Percentiles rank a stretch among this genome's conserved stretches.
Evolutionary conservation across 2,113 vertebrate species (phyloP).

Genomic region (Forbesichthys papilliferus): DNA sequence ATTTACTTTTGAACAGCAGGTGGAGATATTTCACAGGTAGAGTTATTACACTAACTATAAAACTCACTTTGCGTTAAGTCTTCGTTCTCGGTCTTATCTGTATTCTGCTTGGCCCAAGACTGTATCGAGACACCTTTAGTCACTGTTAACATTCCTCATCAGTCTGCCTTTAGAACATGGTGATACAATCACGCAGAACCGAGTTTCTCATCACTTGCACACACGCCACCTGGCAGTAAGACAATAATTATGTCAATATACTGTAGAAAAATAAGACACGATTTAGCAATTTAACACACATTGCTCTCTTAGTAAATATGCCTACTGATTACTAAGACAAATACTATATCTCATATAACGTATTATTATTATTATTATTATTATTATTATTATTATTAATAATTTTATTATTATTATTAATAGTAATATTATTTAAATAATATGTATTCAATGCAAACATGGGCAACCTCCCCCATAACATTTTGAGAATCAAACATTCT

Average conservation of each 20-base stretch:
- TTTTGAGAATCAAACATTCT: too few relatives aligned
- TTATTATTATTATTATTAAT: too few relatives aligned
- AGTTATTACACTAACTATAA: neutral
- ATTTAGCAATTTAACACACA: neutral
- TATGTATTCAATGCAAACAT: too few relatives aligned
- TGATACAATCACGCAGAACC: constrained; percentile 52
- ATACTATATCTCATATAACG: constrained; percentile 19
- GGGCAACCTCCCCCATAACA: too few relatives aligned
- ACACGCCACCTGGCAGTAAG: neutral
- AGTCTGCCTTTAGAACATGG: constrained; percentile 39
- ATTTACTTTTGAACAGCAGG: constrained; percentile 36
- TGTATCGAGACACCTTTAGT: constrained; percentile 63
- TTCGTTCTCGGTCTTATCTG: constrained; percentile 36
- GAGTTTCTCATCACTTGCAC: constrained; percentile 16
- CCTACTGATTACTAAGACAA: neutral
- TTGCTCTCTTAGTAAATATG: neutral
- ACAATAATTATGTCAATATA: neutral
- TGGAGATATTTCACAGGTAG: constrained; percentile 43
- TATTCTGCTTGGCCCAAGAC: constrained; percentile 57
- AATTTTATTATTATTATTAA: too few relatives aligned
- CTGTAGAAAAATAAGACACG: constrained; percentile 2
- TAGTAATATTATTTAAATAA: too few relatives aligned
- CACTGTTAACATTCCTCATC: constrained; percentile 69
- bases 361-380: too few relatives aligned
- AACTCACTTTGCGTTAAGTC: neutral